Conservation (phyloP, 2,113 vertebrate species). For the Toxotes chatareus region DNA sequence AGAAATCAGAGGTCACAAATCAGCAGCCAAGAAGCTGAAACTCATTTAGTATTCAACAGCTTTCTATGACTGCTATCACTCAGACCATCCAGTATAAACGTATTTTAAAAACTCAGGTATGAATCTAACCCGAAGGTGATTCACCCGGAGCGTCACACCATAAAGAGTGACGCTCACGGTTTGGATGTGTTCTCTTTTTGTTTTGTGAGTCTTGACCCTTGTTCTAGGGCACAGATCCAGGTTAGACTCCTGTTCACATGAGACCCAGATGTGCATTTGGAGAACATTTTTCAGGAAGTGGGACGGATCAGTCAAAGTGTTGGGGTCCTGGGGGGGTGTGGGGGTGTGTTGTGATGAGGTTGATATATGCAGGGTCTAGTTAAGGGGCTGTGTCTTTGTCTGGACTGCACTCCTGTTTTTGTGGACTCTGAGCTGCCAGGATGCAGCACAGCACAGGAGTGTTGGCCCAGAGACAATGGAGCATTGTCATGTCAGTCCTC, state of each 20-base stretch:
- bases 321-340: too few species aligned
- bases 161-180: neutral
- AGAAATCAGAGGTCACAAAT: slow-evolving; percentile 45
- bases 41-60: slow-evolving; percentile 7
- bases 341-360: neutral
- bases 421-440: slow-evolving; percentile 67
- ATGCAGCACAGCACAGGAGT: slow-evolving; percentile 35
- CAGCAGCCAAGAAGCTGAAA: slow-evolving; percentile 44
- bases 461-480: slow-evolving; percentile 72
- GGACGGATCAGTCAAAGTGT: neutral
- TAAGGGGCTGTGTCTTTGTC: slow-evolving; percentile 53
- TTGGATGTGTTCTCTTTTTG: neutral
- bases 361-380: slow-evolving; percentile 26
- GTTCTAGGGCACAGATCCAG: slow-evolving; percentile 7
- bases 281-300: neutral
- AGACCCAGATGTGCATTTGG: slow-evolving; percentile 54
- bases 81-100: slow-evolving; percentile 9
- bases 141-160: slow-evolving; percentile 1
- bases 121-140: neutral
- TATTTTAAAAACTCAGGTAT: neutral
- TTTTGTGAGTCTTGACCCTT: neutral
- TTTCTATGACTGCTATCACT: neutral
- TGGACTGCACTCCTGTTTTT: slow-evolving; percentile 58
- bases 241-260: neutral
- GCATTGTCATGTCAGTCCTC: slow-evolving; percentile 62